Evolutionary conservation across 2,888 invertebrate species (phyloP), one percentile per base, ranked within the genome.

Genomic region (Drosophila lutescens): DNA sequence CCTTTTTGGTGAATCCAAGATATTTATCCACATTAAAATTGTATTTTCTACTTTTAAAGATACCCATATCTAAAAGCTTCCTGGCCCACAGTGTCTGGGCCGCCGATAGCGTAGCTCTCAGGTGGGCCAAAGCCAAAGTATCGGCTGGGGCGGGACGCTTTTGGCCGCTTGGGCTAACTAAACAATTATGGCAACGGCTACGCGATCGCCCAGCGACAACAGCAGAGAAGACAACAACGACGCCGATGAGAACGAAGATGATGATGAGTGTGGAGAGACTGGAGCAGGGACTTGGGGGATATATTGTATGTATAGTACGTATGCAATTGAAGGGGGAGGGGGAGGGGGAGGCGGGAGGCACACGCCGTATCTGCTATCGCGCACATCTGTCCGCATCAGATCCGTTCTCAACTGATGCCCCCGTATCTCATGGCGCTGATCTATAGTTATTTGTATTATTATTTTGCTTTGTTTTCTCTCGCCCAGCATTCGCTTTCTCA

Each of bases 361-460:
- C n/a, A n/a, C n/a, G n/a, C n/a, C n/a, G n/a, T n/a, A n/a, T n/a
- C n/a, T n/a, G n/a, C n/a, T n/a, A n/a, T n/a, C n/a, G n/a, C n/a
- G n/a, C n/a, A n/a, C n/a, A n/a, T n/a, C n/a, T n/a, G n/a, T n/a
- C n/a, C n/a, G n/a, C n/a, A n/a, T n/a, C n/a, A n/a, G n/a, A n/a
- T n/a, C n/a, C n/a, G n/a, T n/a, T n/a, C n/a, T n/a, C n/a, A n/a
- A n/a, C n/a, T n/a, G n/a, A n/a, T n/a, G n/a, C n/a, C n/a, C n/a
- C n/a, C n/a, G n/a, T n/a, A n/a, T n/a, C n/a, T n/a, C n/a, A n/a
- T n/a, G n/a, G n/a, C n/a, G n/a, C n/a, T n/a, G n/a, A n/a, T 84
- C 88, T 86, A 84, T 84, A 88, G 86, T 84, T 84, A 84, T 84
- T 84, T 84, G 83, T 84, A 84, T 84, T 84, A 88, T 83, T 83